A percentile compares a stretch with the other conserved stretches of the same genome.
phyloP scores from a whole-genome alignment of 2,888 invertebrate genomes.

The Myopa testacea region DNA sequence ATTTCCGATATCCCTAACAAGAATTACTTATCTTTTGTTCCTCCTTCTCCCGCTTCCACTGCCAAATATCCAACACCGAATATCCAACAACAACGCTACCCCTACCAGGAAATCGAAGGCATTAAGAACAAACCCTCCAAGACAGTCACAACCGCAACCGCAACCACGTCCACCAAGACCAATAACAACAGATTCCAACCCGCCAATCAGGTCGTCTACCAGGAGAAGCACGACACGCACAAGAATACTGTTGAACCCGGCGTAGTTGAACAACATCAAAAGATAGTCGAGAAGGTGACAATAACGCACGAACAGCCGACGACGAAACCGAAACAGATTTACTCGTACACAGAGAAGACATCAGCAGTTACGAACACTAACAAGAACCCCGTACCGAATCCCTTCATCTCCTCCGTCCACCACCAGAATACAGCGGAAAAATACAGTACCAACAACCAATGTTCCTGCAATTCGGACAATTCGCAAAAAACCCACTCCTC shows the following conservation, averaged over 20 bases:
- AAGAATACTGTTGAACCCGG: conserved; percentile 17
- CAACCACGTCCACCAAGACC: conserved; percentile 49
- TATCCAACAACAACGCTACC: conserved; percentile 36
- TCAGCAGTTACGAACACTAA: conserved; percentile 52
- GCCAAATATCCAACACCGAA: conserved; percentile 25
- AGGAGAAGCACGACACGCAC: conserved; percentile 12
- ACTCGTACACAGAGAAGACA: conserved; percentile 5
- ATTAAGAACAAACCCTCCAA: conserved; percentile 56
- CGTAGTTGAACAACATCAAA: conserved; percentile 35
- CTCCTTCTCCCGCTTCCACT: conserved; percentile 57
- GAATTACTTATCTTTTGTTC: conserved; percentile 60
- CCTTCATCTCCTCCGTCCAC: conserved; percentile 43
- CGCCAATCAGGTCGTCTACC: background rate
- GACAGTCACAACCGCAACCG: conserved; percentile 55
- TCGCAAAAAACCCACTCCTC: conserved; percentile 3
- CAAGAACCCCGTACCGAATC: background rate
- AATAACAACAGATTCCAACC: conserved; percentile 20
- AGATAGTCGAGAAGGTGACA: conserved; percentile 35
- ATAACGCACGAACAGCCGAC: conserved; percentile 38
- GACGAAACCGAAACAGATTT: conserved; percentile 33
- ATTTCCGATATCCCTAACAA: conserved; percentile 45
- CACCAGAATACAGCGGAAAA: conserved; percentile 43
- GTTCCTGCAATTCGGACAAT: conserved; percentile 13
- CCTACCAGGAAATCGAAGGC: conserved; percentile 60
- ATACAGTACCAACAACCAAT: conserved; percentile 48